Percentiles rank a stretch among this genome's conserved stretches.
Conservation (phyloP, 92 coral and sea anemone genomes). For the Desmophyllum pertusum region DNA sequence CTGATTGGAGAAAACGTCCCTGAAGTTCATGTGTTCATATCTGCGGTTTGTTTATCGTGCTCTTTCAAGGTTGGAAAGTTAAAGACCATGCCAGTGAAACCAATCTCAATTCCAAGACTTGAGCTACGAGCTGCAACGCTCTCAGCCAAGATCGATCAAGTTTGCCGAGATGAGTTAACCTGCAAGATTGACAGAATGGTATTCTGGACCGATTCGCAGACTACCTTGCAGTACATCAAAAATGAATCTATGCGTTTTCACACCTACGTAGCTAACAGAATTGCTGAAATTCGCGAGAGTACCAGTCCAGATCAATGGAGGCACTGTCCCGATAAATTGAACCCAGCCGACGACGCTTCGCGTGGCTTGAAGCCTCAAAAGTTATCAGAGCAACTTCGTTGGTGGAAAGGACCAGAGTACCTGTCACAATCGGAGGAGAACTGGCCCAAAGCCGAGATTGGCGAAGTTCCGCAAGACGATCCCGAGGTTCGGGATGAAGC, state of each 20-base stretch:
- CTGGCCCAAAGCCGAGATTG: no score
- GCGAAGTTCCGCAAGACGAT: no score
- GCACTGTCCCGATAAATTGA: slow-evolving; percentile 9
- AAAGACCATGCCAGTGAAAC: background rate
- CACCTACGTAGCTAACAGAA: slow-evolving; percentile 24
- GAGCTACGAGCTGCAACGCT: background rate
- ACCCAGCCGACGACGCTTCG: background rate
- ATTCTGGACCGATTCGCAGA: slow-evolving; percentile 49
- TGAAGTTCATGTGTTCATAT: no score
- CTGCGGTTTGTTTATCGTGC: no score
- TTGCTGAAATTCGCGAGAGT: slow-evolving; percentile 14
- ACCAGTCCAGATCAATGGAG: slow-evolving; percentile 32
- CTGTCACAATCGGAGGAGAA: no score
- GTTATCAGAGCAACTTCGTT: no score
- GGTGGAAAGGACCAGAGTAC: no score
- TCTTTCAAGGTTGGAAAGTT: no score
- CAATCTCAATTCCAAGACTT: background rate
- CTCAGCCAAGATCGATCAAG: background rate
- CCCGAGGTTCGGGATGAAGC: slow-evolving; percentile 25
- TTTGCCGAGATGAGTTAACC: slow-evolving; percentile 19
- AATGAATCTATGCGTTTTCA: slow-evolving; percentile 51
- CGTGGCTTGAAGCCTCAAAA: slow-evolving; percentile 18
- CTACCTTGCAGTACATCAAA: slow-evolving; percentile 46
- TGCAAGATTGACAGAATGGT: slow-evolving; percentile 22
- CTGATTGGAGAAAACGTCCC: slow-evolving; percentile 53